Base-by-base conservation (phyloP, 2,888 invertebrate species). In the Dicyrtomina minuta region DNA sequence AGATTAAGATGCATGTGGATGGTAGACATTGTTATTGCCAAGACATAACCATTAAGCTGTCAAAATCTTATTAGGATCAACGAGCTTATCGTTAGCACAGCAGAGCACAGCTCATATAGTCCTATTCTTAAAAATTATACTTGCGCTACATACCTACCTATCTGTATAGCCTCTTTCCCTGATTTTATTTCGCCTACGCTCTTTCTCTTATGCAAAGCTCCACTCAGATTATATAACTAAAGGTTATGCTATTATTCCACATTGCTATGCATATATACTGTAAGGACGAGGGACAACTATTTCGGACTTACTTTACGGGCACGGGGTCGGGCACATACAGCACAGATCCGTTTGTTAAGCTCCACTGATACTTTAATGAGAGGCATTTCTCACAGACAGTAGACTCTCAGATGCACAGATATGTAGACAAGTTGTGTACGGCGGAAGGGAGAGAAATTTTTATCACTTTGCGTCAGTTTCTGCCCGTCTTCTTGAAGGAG, bases 61-160 rank as follows among this genome's bases (percentile, higher is more conserved):
- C 55, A 55, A 26, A 26, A 55, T 55, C 24, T 55, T 55, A 55
- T 55, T 55, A 55, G 55, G 55, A 55, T 55, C 55, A 53, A 65
- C 41, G 65, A 15, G 39, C 24, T 43, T 56, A 55, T 53, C 53
- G 65, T 53, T 65, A 65, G 65, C 53, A 15, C 22, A 44, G 43
- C 43, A 22, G n/a, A n/a, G n/a, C n/a, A n/a, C n/a, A n/a, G n/a
- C n/a, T n/a, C n/a, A n/a, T n/a, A n/a, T n/a, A n/a, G n/a, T n/a
- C n/a, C 27, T 26, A 41, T 22, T 43, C 43, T 60, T 60, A 43
- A 20, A 22, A 20, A 17, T 24, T 60, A 10, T 43, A n/a, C 13
- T 20, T 60, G n/a, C n/a, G n/a, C n/a, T n/a, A n/a, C n/a, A n/a
- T n/a, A n/a, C n/a, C 60, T 39, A 27, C 33, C 55, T 60, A 24